Base-by-base conservation (phyloP, 2,888 invertebrate genomes). In the Cryptops parisi region DNA sequence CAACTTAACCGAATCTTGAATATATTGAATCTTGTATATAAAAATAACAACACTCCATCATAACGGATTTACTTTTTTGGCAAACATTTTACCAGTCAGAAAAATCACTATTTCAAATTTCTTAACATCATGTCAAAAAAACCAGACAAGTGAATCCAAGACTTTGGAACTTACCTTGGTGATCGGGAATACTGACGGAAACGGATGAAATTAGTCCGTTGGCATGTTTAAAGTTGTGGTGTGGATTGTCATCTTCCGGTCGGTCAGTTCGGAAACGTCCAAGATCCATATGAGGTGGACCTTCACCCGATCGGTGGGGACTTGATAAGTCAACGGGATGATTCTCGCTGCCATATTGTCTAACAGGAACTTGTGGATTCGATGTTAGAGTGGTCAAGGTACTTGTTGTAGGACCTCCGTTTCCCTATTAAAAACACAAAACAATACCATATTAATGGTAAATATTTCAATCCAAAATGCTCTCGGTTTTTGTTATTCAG, bases 291-390 rank as follows among this genome's bases (percentile, higher is more conserved):
- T n/a, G n/a, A 19, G 23, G 51, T 22, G 47, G 51, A 5, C 51
- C 53, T 43, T 58, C 54, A 3, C 55, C 52, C 21, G 56, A 53
- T 6, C 55, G 59, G 22, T 59, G 57, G 3, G 61, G 58, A 50
- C 57, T 60, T 23, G 60, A 60, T n/a, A 61, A 52, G 50, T 61
- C 61, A 40, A 61, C 61, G 17, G 61, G 61, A 43, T 58, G 57
- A 45, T 57, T 57, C 23, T 60, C 60, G 15, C 52, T 46, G 38
- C 52, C 38, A 33, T 9, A 33, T 9, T 33, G 33, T 15, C 33
- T 33, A 9, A 33, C 9, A 9, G 33, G 33, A 33, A 33, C 33
- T 9, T 33, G 33, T 33, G 6, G 33, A 15, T 6, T 15, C 6
- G 33, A 9, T 6, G 33, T 33, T 33, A 33, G 15, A 33, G 33